phyloP scores from a whole-genome alignment of 2,888 invertebrate species.

The Acleris holmiana region DNA sequence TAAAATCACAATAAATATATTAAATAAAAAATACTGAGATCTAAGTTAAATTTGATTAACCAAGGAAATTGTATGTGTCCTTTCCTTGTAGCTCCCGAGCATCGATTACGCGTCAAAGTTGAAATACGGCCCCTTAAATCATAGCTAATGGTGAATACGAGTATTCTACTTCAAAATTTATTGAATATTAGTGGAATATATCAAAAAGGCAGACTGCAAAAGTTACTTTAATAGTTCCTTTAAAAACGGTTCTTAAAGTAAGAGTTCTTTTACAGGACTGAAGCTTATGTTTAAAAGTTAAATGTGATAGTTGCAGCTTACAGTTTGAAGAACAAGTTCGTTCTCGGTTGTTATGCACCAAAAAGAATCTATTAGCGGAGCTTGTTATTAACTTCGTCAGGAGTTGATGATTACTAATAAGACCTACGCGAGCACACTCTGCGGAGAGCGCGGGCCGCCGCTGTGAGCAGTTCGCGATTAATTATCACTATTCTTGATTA shows the following conservation, averaged over 20 bases:
- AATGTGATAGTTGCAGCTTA: slow-evolving; percentile 23
- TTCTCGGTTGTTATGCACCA: slow-evolving; percentile 24
- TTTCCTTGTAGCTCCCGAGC: slow-evolving; percentile 58
- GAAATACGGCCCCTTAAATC: slow-evolving; percentile 74
- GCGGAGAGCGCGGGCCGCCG: slow-evolving; percentile 17
- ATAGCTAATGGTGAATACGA: slow-evolving; percentile 77
- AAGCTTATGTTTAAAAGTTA: slow-evolving; percentile 31
- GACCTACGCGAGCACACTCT: slow-evolving; percentile 3
- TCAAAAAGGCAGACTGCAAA: slow-evolving; percentile 58
- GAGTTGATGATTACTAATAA: slow-evolving; percentile 32
- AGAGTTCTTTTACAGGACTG: slow-evolving; percentile 36
- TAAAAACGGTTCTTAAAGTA: slow-evolving; percentile 39
- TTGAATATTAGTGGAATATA: slow-evolving; percentile 66
- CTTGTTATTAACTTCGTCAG: slow-evolving; percentile 35
- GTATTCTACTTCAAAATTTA: slow-evolving; percentile 74
- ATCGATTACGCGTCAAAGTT: slow-evolving; percentile 69
- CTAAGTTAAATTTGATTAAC: background rate
- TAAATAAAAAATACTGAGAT: background rate
- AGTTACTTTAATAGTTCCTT: slow-evolving; percentile 51
- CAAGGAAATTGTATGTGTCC: slow-evolving; percentile 43
- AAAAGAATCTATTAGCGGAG: slow-evolving; percentile 36
- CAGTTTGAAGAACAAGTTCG: slow-evolving; percentile 29
- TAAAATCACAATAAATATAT: background rate
- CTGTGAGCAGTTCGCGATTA: slow-evolving; percentile 8
- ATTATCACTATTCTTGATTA: slow-evolving; percentile 8